Evolutionary conservation across 2,888 invertebrate genomes (phyloP).

Genomic region (Plutella xylostella): DNA sequence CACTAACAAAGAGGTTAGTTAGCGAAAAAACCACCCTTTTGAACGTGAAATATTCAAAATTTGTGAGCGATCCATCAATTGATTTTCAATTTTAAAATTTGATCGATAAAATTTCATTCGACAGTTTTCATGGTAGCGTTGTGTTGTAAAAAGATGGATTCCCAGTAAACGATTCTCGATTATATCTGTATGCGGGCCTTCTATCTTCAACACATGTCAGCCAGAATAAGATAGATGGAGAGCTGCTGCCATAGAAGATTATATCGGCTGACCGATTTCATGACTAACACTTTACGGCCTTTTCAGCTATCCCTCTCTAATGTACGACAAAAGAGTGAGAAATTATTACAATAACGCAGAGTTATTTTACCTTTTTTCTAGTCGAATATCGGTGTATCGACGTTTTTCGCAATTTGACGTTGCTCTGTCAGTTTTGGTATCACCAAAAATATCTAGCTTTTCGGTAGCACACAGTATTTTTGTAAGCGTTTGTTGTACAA

Average conservation of each 20-base stretch:
- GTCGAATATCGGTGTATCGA: neutral
- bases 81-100: too few relatives aligned
- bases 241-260: conserved; percentile 8
- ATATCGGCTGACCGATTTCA: neutral
- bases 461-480: too few relatives aligned
- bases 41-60: too few relatives aligned
- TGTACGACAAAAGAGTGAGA: neutral
- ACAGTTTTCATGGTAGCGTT: neutral
- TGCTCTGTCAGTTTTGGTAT: neutral
- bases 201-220: conserved; percentile 39
- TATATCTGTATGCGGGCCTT: conserved; percentile 42
- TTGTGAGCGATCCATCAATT: too few relatives aligned
- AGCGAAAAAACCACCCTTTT: too few relatives aligned
- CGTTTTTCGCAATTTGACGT: neutral
- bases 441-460: neutral
- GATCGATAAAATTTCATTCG: too few relatives aligned
- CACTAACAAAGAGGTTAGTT: too few relatives aligned
- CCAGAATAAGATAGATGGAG: conserved; percentile 53
- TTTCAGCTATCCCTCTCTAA: neutral
- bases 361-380: neutral
- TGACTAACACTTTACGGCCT: neutral
- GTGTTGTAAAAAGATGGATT: conserved; percentile 27
- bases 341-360: neutral
- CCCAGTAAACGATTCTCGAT: conserved; percentile 46
- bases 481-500: too few relatives aligned